Percentiles rank a stretch among this genome's conserved stretches.
Conservation (phyloP, 2,797 vertebrate genomes). For the Nyctalus aviator region DNA sequence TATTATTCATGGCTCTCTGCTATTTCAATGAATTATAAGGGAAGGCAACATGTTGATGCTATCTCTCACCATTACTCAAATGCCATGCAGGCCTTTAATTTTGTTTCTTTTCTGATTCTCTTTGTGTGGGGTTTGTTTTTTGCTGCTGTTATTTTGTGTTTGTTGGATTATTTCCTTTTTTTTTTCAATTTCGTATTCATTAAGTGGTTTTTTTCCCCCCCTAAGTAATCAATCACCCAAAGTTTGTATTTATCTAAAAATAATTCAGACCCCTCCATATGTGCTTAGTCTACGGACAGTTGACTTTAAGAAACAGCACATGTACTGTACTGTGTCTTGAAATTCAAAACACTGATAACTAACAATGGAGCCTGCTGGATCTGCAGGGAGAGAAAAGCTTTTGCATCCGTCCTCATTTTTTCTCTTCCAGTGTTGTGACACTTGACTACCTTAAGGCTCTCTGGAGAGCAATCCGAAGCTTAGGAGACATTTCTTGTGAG, state of each 20-base stretch:
- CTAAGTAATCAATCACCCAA: background rate
- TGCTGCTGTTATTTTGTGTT: background rate
- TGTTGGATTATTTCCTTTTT: background rate
- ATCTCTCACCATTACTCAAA: conserved; percentile 61
- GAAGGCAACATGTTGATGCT: background rate
- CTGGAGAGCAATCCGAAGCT: background rate
- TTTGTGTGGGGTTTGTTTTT: background rate
- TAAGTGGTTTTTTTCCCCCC: background rate
- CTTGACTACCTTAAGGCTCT: background rate
- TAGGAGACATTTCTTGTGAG: background rate
- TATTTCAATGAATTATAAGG: conserved; percentile 26
- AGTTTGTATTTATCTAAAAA: conserved; percentile 8
- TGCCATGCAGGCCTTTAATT: background rate
- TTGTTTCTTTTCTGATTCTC: background rate
- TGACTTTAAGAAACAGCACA: background rate
- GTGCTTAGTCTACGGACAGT: background rate
- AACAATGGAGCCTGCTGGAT: background rate
- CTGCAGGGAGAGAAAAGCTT: background rate
- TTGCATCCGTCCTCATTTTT: background rate
- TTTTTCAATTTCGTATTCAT: background rate
- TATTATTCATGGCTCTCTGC: conserved; percentile 77
- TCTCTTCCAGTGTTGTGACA: background rate
- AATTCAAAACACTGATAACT: background rate
- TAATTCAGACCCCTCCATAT: background rate
- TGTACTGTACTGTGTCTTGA: background rate